Conservation (phyloP, 2,113 vertebrate species). For the Hyperopisus bebe region DNA sequence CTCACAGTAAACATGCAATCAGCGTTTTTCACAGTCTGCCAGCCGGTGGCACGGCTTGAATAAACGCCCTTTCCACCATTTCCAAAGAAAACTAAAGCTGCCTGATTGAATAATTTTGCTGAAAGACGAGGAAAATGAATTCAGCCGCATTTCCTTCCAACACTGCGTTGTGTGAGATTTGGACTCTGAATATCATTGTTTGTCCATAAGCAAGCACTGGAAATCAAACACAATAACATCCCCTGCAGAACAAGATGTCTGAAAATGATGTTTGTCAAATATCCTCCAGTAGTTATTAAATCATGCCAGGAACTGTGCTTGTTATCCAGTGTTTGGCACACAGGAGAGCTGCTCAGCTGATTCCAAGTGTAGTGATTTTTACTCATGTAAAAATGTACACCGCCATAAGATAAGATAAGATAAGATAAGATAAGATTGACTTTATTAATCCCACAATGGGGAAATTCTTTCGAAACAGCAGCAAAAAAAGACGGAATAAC, state of each 20-base stretch:
- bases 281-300: background rate
- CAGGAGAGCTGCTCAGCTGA: background rate
- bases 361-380: background rate
- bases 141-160: background rate
- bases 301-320: background rate
- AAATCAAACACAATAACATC: background rate
- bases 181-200: background rate
- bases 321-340: background rate
- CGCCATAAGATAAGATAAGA: too few relatives aligned
- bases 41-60: background rate
- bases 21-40: background rate
- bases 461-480: too few relatives aligned
- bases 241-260: background rate
- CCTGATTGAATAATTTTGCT: constrained; percentile 2
- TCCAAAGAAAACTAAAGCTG: background rate
- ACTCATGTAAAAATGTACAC: too few relatives aligned
- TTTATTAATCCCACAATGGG: too few relatives aligned
- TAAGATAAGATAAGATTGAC: too few relatives aligned
- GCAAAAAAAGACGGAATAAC: too few relatives aligned
- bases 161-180: background rate
- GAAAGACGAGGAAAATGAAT: background rate
- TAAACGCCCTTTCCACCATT: background rate
- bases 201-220: background rate
- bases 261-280: constrained; percentile 5
- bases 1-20: constrained; percentile 6